Conservation (phyloP, 2,888 invertebrate genomes). For the Hedychridium roseum region DNA sequence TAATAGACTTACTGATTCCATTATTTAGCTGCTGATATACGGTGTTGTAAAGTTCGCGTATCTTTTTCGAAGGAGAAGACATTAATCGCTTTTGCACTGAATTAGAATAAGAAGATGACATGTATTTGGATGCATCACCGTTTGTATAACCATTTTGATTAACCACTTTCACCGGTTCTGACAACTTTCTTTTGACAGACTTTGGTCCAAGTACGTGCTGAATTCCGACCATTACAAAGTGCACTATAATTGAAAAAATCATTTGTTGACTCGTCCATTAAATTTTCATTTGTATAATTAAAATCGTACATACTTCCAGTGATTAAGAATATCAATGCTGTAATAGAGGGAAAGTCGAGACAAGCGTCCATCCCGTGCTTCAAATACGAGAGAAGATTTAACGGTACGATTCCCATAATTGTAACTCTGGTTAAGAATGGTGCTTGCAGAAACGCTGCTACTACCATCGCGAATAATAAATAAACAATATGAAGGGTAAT, state of each 20-base stretch:
- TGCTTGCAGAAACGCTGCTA: conserved; percentile 58
- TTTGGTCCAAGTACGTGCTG: conserved; percentile 39
- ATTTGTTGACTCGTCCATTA: too few species aligned
- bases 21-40: conserved; percentile 12
- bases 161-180: conserved; percentile 6
- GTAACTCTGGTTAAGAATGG: conserved; percentile 54
- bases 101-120: conserved; percentile 18
- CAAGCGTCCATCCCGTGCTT: conserved; percentile 55
- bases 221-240: conserved; percentile 50
- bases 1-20: conserved; percentile 21
- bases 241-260: conserved; percentile 40
- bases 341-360: conserved; percentile 56
- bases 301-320: conserved; percentile 50
- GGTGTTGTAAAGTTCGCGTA: conserved; percentile 11
- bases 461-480: conserved; percentile 55
- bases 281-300: background rate
- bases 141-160: conserved; percentile 23
- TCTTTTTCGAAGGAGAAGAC: conserved; percentile 6
- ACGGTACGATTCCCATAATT: conserved; percentile 54
- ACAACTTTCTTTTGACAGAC: background rate
- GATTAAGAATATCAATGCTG: conserved; percentile 53
- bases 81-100: too few species aligned
- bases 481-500: conserved; percentile 49
- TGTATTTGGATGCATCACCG: conserved; percentile 9
- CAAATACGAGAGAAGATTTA: conserved; percentile 54